Evolutionary conservation across 2,113 vertebrate species (phyloP).

Genomic region (Ochotona princeps): DNA sequence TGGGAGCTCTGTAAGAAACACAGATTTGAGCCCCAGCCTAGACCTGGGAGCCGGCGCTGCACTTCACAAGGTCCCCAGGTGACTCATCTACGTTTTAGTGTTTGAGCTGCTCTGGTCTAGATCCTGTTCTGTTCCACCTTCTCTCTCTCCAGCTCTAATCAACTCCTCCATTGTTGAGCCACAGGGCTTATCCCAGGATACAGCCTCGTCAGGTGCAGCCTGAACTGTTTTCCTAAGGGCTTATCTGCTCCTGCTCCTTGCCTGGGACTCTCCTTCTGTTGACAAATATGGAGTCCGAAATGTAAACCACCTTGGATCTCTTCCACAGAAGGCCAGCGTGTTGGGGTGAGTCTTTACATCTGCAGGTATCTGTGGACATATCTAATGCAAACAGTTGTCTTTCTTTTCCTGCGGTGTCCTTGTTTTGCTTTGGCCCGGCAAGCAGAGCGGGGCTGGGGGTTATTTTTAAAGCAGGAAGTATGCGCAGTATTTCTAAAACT

Average conservation of each 20-base stretch:
- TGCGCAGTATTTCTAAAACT: not conserved
- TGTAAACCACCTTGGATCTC: slow-evolving; percentile 32
- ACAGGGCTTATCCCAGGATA: not conserved
- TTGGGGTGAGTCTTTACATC: not conserved
- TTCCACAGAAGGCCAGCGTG: not conserved
- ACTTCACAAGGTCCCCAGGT: not conserved
- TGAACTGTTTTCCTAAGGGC: slow-evolving; percentile 42
- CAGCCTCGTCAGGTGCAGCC: not conserved
- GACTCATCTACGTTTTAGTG: not conserved
- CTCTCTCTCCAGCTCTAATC: not conserved
- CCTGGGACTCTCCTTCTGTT: not conserved
- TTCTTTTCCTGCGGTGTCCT: not conserved
- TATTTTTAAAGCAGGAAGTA: slow-evolving; percentile 38
- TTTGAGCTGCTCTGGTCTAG: not conserved
- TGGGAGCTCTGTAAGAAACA: not conserved
- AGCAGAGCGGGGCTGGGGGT: not conserved
- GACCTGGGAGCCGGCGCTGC: not conserved
- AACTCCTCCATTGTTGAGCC: not conserved
- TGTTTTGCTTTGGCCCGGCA: slow-evolving; percentile 10
- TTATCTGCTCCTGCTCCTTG: slow-evolving; percentile 14
- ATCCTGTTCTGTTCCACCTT: not conserved
- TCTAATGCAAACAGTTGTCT: slow-evolving; percentile 26
- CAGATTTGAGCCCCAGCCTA: not conserved
- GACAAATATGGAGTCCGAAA: slow-evolving; percentile 58
- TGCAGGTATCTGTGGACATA: slow-evolving; percentile 4